Conservation (phyloP, 2,888 invertebrate genomes). For the Hydroisotoma schaefferi region DNA sequence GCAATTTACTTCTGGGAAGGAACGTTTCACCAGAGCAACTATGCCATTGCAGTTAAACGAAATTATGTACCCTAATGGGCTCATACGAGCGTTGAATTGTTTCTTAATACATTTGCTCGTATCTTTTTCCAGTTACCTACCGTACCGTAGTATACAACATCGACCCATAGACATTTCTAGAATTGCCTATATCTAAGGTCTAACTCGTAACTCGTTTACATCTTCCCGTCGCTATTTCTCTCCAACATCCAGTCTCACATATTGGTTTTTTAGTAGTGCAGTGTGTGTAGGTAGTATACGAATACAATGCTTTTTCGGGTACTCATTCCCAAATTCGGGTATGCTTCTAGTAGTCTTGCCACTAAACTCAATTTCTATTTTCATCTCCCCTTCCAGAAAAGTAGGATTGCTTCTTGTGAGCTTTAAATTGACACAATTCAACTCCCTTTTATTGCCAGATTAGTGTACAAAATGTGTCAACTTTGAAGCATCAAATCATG, state of each 20-base stretch:
- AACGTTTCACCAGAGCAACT: conserved; percentile 1
- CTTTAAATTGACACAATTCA: conserved; percentile 5
- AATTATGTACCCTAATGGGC: conserved; percentile 1
- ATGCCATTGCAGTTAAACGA: conserved; percentile 1
- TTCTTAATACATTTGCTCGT: too few relatives aligned
- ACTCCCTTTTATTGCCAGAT: background rate
- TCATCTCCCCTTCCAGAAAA: background rate
- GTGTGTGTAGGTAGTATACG: too few relatives aligned
- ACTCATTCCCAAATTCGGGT: background rate
- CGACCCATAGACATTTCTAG: too few relatives aligned
- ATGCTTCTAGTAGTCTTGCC: background rate
- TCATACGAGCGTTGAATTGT: background rate
- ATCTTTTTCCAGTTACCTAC: too few relatives aligned
- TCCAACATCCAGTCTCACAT: too few relatives aligned
- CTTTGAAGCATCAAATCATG: background rate
- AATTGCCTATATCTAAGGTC: too few relatives aligned
- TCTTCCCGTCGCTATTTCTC: too few relatives aligned
- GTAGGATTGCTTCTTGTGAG: background rate
- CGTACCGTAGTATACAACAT: too few relatives aligned
- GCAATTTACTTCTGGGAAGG: background rate
- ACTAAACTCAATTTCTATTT: conserved; percentile 1
- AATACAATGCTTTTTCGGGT: background rate
- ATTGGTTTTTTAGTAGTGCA: too few relatives aligned
- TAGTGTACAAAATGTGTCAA: conserved; percentile 1
- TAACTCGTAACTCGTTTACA: too few relatives aligned